Conservation (phyloP, 1,140 invertebrate genomes). For the Mya arenaria region DNA sequence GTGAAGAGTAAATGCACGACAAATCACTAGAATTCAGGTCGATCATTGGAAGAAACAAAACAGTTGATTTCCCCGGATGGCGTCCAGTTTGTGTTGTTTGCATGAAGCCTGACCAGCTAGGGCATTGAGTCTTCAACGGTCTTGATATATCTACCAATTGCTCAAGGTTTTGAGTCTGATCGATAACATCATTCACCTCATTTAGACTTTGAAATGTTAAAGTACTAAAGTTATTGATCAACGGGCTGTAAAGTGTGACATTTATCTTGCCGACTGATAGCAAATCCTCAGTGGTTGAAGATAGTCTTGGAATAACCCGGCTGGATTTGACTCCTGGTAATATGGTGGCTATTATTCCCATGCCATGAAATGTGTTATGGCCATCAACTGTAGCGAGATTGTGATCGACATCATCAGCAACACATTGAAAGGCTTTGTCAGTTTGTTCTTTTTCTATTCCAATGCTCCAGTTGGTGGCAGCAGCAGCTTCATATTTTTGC, state of each 20-base stretch:
- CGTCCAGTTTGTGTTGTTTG: slow-evolving; percentile 38
- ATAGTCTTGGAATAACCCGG: slow-evolving; percentile 26
- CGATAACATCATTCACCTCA: background rate
- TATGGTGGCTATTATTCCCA: slow-evolving; percentile 53
- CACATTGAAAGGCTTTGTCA: slow-evolving; percentile 45
- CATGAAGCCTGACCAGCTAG: slow-evolving; percentile 32
- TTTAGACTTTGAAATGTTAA: background rate
- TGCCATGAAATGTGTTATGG: slow-evolving; percentile 54
- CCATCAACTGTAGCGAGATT: slow-evolving; percentile 54
- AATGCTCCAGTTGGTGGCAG: slow-evolving; percentile 31
- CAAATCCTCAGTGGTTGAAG: slow-evolving; percentile 21
- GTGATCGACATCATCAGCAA: slow-evolving; percentile 61
- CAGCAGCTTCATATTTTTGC: slow-evolving; percentile 34
- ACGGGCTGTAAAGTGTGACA: slow-evolving; percentile 23
- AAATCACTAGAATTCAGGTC: slow-evolving; percentile 68
- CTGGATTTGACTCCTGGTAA: slow-evolving; percentile 55
- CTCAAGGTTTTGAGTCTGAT: background rate
- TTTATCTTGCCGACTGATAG: slow-evolving; percentile 29
- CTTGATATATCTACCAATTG: background rate
- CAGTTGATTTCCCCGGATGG: slow-evolving; percentile 59
- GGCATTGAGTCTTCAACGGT: slow-evolving; percentile 24
- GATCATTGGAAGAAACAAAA: slow-evolving; percentile 70
- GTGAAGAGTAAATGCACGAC: slow-evolving; percentile 69
- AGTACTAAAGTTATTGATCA: background rate
- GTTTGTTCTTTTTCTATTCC: background rate